Evolutionary conservation across 2,888 invertebrate species (phyloP).

Genomic region (Orthosia incerta): DNA sequence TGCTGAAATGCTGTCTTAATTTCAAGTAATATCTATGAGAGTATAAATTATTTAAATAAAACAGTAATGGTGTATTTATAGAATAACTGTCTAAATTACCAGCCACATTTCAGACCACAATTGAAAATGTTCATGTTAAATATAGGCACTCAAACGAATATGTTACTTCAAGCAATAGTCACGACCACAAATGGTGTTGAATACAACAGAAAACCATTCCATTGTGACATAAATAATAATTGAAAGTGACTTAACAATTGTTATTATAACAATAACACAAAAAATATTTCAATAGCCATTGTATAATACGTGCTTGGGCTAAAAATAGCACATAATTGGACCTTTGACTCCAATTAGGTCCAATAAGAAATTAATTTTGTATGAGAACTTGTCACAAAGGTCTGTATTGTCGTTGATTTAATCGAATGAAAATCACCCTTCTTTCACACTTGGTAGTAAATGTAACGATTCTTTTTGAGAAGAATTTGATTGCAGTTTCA

Average conservation of each 20-base stretch:
- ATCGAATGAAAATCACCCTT: slow-evolving; percentile 12
- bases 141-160: slow-evolving; percentile 3
- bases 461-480: not conserved
- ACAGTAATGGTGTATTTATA: not conserved
- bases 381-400: slow-evolving; percentile 27
- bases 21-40: not conserved
- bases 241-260: slow-evolving; percentile 42
- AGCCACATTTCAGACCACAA: not conserved
- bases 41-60: not conserved
- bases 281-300: slow-evolving; percentile 39
- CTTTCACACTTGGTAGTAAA: not conserved
- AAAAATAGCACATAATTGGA: slow-evolving; percentile 42
- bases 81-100: not conserved
- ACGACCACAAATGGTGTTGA: slow-evolving; percentile 17
- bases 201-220: slow-evolving; percentile 19
- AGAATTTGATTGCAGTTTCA: slow-evolving; percentile 4
- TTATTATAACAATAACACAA: slow-evolving; percentile 27
- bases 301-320: slow-evolving; percentile 29
- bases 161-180: slow-evolving; percentile 18
- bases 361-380: slow-evolving; percentile 33
- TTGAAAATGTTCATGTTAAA: not conserved
- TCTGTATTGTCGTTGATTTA: slow-evolving; percentile 8
- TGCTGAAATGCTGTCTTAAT: not conserved
- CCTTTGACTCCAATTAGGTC: slow-evolving; percentile 27
- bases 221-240: slow-evolving; percentile 25